phyloP scores from a whole-genome alignment of 2,113 vertebrate genomes.

The Hystrix brachyura region DNA sequence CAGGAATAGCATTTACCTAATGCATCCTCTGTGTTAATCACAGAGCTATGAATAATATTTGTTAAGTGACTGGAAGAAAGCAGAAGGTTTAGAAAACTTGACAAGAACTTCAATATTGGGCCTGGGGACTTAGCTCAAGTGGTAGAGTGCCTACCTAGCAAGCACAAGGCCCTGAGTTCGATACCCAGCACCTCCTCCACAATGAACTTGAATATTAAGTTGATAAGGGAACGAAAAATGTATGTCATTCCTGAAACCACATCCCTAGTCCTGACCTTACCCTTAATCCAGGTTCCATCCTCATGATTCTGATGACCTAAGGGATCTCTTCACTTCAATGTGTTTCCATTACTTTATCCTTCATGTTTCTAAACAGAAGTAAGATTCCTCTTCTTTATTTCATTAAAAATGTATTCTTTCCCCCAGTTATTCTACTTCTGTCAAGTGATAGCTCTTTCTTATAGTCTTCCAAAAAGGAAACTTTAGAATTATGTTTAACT shows the following conservation, averaged over 20 bases:
- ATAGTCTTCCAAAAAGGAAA: slow-evolving; percentile 49
- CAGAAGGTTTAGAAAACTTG: slow-evolving; percentile 10
- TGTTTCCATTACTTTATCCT: neutral
- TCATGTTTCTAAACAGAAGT: slow-evolving; percentile 46
- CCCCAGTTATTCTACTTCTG: slow-evolving; percentile 47
- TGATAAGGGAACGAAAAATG: slow-evolving; percentile 44
- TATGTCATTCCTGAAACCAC: neutral
- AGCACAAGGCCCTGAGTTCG: too few relatives aligned
- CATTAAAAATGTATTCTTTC: slow-evolving; percentile 27
- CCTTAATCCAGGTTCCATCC: neutral
- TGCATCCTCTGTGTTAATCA: neutral
- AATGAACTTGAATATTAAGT: slow-evolving; percentile 3
- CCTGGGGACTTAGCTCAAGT: too few relatives aligned
- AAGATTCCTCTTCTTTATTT: slow-evolving; percentile 9
- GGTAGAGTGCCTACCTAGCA: too few relatives aligned
- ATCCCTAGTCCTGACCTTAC: neutral
- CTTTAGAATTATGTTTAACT: slow-evolving; percentile 17
- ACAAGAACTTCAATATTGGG: slow-evolving; percentile 30
- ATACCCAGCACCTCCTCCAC: too few relatives aligned
- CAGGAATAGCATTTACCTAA: neutral
- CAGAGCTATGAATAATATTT: neutral
- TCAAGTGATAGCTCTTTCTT: slow-evolving; percentile 4
- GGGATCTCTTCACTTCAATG: neutral
- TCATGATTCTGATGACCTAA: neutral
- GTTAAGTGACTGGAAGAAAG: neutral